A percentile compares a stretch with the other conserved stretches of the same genome.
These are phyloP conservation scores for Emydoidea blandingii DNA, from an alignment of 2,797 vertebrate genomes.

Conservation along the genomic window DNA sequence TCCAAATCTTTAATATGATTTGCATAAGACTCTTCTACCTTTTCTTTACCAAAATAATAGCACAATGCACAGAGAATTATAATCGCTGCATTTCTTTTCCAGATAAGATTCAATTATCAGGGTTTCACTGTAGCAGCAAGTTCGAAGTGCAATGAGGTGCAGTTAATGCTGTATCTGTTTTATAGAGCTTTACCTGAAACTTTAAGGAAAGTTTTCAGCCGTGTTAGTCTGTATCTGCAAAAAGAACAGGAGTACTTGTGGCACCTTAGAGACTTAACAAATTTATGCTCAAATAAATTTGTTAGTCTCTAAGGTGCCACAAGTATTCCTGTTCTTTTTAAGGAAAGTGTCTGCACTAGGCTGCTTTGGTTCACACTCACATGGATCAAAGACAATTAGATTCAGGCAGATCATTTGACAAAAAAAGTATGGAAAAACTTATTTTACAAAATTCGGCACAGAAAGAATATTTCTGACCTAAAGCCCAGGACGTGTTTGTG, in stretches of 20 bases:
- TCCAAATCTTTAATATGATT: background rate
- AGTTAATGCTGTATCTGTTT: background rate
- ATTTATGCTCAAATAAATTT: no score
- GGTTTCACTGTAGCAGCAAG: constrained; percentile 51
- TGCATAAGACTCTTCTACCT: background rate
- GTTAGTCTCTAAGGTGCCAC: no score
- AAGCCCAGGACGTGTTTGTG: background rate
- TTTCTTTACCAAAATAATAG: background rate
- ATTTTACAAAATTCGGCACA: constrained; percentile 52
- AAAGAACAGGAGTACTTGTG: no score
- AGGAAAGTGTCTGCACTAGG: background rate
- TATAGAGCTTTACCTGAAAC: constrained; percentile 31
- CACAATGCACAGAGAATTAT: background rate
- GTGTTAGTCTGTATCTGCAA: no score
- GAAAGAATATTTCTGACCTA: background rate
- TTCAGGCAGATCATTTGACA: constrained; percentile 50
- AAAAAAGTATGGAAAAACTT: constrained; percentile 1
- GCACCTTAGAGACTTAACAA: no score
- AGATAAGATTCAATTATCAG: constrained; percentile 57
- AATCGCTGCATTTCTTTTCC: background rate
- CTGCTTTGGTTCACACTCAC: constrained; percentile 35
- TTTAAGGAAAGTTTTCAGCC: background rate
- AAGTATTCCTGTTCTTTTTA: background rate
- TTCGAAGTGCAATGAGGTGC: background rate
- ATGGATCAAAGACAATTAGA: constrained; percentile 61